A percentile compares a stretch with the other conserved stretches of the same genome.
These are phyloP conservation scores for Chelon auratus DNA, from an alignment of 2,797 vertebrate genomes.

Conservation along the genomic window DNA sequence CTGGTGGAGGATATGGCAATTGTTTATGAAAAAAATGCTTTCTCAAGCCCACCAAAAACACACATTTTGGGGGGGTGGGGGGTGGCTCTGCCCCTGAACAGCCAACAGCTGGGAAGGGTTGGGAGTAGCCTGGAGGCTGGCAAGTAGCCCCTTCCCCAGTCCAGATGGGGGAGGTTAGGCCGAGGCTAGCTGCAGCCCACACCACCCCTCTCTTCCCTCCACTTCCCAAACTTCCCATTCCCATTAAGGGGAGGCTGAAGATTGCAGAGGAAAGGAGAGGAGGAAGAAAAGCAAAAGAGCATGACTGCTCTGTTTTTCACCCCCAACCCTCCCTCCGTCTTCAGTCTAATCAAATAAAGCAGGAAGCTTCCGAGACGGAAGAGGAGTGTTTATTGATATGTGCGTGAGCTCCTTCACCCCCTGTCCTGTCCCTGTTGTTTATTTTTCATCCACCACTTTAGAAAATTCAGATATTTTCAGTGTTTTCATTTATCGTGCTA, in stretches of 20 bases:
- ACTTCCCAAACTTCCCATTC: constrained; percentile 96
- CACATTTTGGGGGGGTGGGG: constrained; percentile 75
- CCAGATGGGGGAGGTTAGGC: constrained; percentile 99
- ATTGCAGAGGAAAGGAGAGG: constrained; percentile 90
- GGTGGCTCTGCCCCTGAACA: constrained; percentile 82
- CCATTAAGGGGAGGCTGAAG: constrained; percentile 94
- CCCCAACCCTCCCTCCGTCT: constrained; percentile 66
- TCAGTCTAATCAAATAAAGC: constrained; percentile 98
- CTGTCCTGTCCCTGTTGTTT: constrained; percentile 80
- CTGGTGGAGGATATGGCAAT: constrained; percentile 99
- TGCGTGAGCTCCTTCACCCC: constrained; percentile 79
- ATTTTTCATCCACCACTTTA: constrained; percentile 75
- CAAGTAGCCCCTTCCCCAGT: constrained; percentile 89
- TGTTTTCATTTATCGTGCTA: constrained; percentile 45
- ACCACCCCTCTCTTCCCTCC: constrained; percentile 39
- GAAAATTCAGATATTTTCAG: constrained; percentile 58
- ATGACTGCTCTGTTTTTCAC: constrained; percentile 96
- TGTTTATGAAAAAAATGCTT: constrained; percentile 99
- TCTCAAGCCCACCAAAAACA: constrained; percentile 95
- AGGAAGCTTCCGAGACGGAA: constrained; percentile 97
- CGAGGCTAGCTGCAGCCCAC: constrained; percentile 92
- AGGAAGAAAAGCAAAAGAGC: constrained; percentile 98
- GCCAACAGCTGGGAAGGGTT: constrained; percentile 99
- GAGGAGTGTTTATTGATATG: constrained; percentile 96
- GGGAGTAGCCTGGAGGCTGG: constrained; percentile 99